Evolutionary conservation across 2,888 invertebrate genomes (phyloP), one percentile per base, ranked within the genome.

Genomic region (Onthophagus sagittarius): DNA sequence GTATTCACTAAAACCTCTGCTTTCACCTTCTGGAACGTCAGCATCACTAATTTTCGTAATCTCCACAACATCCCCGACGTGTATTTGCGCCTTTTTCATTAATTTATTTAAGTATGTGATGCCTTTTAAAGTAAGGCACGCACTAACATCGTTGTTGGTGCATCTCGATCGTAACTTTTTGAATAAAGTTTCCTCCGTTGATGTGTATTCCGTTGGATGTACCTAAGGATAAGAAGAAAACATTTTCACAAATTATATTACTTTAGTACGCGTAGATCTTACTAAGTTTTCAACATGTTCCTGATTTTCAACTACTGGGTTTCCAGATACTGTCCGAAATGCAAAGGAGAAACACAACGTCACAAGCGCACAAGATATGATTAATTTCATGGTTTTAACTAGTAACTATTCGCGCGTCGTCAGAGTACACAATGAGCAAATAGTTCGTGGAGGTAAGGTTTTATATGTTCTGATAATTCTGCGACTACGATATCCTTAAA

Each of bases 71-170:
- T 93, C 93, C 67, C 91, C 92, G 67, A 95, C 86, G 80, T 94
- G 93, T 80, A 95, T 90, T 71, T 92, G 90, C 0, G 94, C 91
- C 77, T 94, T 94, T 83, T 94, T 91, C 81, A 94, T 87, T 84
- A 94, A 88, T 76, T 91, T 88, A 65, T 95, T 94, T 86, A 94
- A 93, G 83, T 94, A 94, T 14, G 93, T 91, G 62, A 94, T 92
- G 79, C 94, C 84, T 84, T 94, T 95, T 15, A 94, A 87, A 88
- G 94, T 94, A 82, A 94, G 91, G 83, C 95, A 95, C 6, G 94
- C 92, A 62, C 93, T 92, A 67, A 93, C 90, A 80, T 95, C 94
- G 72, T 91, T 89, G 77, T 92, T 90, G 3, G 91, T 89, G 82
- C 95, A 95, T 87, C 94, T 94, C 78, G 88, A 87, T 81, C 93